A percentile compares a stretch with the other conserved stretches of the same genome.
These are phyloP conservation scores for Sylvia borin DNA, from an alignment of 2,797 vertebrate species.

Conservation along the genomic window DNA sequence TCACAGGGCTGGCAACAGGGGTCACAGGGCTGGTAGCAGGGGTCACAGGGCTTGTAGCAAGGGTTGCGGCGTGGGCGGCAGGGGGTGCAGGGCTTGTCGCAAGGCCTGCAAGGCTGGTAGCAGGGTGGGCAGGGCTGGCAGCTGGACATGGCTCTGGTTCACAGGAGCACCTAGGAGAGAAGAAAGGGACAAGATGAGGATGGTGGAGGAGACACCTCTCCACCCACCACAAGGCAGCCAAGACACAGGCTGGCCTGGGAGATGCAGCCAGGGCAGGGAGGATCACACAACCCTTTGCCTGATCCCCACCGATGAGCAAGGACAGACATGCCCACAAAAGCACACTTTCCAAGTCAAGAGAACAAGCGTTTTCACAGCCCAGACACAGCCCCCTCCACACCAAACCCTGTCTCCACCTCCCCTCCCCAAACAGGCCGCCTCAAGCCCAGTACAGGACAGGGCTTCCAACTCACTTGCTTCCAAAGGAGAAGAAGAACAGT, in stretches of 20 bases:
- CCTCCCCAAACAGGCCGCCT: not conserved
- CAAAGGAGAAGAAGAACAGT: not conserved
- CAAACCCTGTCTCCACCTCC: not conserved
- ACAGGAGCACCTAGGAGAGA: not conserved
- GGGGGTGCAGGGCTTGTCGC: not conserved
- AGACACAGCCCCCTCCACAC: not conserved
- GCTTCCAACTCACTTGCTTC: not conserved
- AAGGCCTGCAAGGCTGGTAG: not conserved
- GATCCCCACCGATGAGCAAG: not conserved
- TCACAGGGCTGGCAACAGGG: not conserved
- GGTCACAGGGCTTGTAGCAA: not conserved
- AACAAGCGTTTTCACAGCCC: not conserved
- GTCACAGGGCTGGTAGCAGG: too few relatives aligned
- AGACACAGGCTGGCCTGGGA: not conserved
- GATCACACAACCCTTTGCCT: rapidly evolving
- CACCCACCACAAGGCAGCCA: not conserved
- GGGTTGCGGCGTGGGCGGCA: not conserved
- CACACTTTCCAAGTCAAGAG: not conserved
- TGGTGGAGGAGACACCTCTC: not conserved
- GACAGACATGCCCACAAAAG: not conserved
- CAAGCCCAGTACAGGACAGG: not conserved
- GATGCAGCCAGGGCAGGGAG: not conserved
- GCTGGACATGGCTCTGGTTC: not conserved
- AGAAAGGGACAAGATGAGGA: not conserved
- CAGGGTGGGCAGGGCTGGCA: not conserved